phyloP scores from a whole-genome alignment of 2,888 invertebrate genomes.

The Rotaria magnacalcarata region DNA sequence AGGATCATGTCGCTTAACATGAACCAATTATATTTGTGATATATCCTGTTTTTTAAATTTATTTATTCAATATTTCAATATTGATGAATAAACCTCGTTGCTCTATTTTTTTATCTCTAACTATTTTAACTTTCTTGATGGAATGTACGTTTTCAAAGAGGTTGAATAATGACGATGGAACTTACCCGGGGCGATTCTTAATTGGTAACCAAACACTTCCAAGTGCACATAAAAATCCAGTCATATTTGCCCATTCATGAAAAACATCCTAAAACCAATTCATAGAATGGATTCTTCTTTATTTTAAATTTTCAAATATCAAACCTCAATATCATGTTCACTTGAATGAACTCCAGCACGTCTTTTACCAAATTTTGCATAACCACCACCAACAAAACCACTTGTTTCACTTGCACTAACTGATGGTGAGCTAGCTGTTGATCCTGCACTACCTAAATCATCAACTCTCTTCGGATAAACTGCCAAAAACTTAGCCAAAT shows the following conservation, averaged over 20 bases:
- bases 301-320: background rate
- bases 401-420: slow-evolving; percentile 76
- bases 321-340: slow-evolving; percentile 83
- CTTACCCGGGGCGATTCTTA: slow-evolving; percentile 59
- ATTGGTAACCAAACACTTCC: slow-evolving; percentile 86
- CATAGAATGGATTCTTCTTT: slow-evolving; percentile 60
- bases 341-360: slow-evolving; percentile 80
- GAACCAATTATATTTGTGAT: too few species aligned
- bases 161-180: too few species aligned
- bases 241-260: slow-evolving; percentile 98
- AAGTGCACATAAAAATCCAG: slow-evolving; percentile 86
- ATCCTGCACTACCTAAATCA: slow-evolving; percentile 80
- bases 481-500: slow-evolving; percentile 74
- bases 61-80: too few species aligned
- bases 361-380: slow-evolving; percentile 66
- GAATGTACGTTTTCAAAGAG: too few species aligned
- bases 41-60: too few species aligned
- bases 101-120: too few species aligned
- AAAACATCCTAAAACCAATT: slow-evolving; percentile 72
- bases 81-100: too few species aligned
- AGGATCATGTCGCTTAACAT: too few species aligned
- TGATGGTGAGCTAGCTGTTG: slow-evolving; percentile 80
- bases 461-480: slow-evolving; percentile 70
- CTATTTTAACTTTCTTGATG: too few species aligned
- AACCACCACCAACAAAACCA: slow-evolving; percentile 48